phyloP scores from a whole-genome alignment of 2,888 invertebrate genomes.

The Nomada goodeniana region DNA sequence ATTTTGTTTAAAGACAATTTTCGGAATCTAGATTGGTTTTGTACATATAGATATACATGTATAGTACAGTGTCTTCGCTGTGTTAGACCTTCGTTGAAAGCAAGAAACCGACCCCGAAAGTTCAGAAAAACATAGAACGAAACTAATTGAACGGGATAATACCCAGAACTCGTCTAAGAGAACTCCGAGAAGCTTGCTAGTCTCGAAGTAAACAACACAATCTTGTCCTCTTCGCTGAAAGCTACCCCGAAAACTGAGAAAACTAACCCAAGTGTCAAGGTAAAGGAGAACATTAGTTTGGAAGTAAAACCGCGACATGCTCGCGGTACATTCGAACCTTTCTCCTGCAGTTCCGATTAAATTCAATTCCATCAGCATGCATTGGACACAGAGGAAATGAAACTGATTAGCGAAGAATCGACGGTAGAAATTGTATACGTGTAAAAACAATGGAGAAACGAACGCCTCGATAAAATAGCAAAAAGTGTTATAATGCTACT shows the following conservation, averaged over 20 bases:
- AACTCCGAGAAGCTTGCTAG: not conserved
- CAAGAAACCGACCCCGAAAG: not conserved
- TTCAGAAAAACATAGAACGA: not conserved
- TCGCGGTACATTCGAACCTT: too few relatives aligned
- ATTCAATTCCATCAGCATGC: not conserved
- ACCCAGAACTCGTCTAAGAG: not conserved
- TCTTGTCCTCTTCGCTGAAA: not conserved
- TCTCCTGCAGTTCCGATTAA: not conserved
- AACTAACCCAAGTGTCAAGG: not conserved
- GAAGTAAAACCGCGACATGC: not conserved
- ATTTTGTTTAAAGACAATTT: not conserved
- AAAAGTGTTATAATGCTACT: conserved; percentile 25
- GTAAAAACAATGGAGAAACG: not conserved
- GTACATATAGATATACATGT: not conserved
- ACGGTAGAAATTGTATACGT: too few relatives aligned
- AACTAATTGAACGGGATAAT: conserved; percentile 16
- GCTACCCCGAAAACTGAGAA: not conserved
- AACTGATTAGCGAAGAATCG: not conserved
- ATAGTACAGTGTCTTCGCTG: not conserved
- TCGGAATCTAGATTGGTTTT: not conserved
- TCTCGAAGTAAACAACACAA: not conserved
- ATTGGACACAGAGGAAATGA: not conserved
- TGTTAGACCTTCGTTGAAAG: not conserved
- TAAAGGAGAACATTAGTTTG: not conserved
- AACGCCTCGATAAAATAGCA: not conserved